Percentiles rank a stretch among this genome's conserved stretches.
Evolutionary conservation across 2,797 vertebrate genomes (phyloP).

Genomic region (Melanotaenia parkinsoni): DNA sequence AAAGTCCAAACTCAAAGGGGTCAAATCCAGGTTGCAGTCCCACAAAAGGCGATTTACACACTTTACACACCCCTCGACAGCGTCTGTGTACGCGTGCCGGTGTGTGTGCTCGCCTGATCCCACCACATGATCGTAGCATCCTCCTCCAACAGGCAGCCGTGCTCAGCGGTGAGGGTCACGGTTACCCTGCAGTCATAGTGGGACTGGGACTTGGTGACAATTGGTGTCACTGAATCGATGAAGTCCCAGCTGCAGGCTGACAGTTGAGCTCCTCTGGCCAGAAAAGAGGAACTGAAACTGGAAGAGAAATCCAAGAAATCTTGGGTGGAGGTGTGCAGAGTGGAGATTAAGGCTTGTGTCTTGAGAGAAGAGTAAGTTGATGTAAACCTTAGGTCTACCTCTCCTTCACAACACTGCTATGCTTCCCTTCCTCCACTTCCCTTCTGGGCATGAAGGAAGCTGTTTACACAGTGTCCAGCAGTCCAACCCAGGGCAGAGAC

Average conservation of each 20-base stretch:
- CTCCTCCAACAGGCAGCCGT: slow-evolving; percentile 54
- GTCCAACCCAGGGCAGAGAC: slow-evolving; percentile 69
- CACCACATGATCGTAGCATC: slow-evolving; percentile 74
- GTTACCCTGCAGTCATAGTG: slow-evolving; percentile 70
- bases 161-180: slow-evolving; percentile 29
- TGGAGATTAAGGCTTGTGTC: slow-evolving; percentile 63
- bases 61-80: slow-evolving; percentile 60
- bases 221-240: slow-evolving; percentile 55
- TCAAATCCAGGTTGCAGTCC: slow-evolving; percentile 47
- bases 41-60: slow-evolving; percentile 45
- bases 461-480: slow-evolving; percentile 57
- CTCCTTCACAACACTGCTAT: slow-evolving; percentile 55
- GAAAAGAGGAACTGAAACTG: slow-evolving; percentile 49
- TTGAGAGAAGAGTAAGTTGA: slow-evolving; percentile 29
- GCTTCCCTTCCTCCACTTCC: slow-evolving; percentile 71
- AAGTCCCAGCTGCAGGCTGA: slow-evolving; percentile 42
- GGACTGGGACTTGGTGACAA: slow-evolving; percentile 65
- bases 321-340: slow-evolving; percentile 63
- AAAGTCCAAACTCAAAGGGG: slow-evolving; percentile 24
- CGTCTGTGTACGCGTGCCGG: slow-evolving; percentile 30
- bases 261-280: slow-evolving; percentile 44
- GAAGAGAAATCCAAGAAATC: slow-evolving; percentile 64
- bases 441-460: slow-evolving; percentile 58
- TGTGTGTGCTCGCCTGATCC: slow-evolving; percentile 60
- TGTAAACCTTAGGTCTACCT: slow-evolving; percentile 51